These are phyloP conservation scores for Cephus pygmeus DNA, from an alignment of 2,888 invertebrate species.

Conservation along the genomic window DNA sequence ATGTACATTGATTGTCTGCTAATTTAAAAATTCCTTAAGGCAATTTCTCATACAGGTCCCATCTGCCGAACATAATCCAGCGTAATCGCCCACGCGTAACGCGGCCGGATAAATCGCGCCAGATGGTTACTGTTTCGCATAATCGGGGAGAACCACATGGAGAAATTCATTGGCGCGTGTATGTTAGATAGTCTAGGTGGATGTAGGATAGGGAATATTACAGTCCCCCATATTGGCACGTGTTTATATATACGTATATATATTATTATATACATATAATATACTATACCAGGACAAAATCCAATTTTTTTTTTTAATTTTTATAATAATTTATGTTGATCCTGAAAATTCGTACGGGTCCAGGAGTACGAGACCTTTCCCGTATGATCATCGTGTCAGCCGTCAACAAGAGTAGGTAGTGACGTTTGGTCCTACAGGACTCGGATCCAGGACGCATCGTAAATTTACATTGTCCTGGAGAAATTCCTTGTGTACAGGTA, in stretches of 20 bases:
- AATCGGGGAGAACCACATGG: constrained; percentile 27
- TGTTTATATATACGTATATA: too few relatives aligned
- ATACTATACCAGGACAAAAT: neutral
- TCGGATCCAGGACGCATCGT: neutral
- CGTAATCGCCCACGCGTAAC: constrained; percentile 43
- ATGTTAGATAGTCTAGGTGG: neutral
- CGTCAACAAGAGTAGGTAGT: neutral
- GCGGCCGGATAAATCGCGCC: constrained; percentile 30
- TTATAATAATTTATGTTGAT: neutral
- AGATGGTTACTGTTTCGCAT: constrained; percentile 42
- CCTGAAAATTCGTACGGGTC: neutral
- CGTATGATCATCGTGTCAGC: neutral
- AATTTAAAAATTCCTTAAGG: constrained; percentile 7
- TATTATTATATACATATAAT: too few relatives aligned
- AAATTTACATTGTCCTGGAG: neutral
- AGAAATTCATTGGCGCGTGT: neutral
- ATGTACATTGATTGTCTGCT: neutral
- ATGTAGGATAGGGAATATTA: neutral
- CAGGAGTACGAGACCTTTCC: neutral
- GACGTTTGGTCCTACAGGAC: neutral
- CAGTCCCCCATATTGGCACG: neutral
- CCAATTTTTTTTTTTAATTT: neutral
- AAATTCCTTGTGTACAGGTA: neutral
- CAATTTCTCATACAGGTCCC: constrained; percentile 32
- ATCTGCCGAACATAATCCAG: constrained; percentile 43